Base-by-base conservation (phyloP, 2,888 invertebrate genomes). In the Phyllotreta striolata region DNA sequence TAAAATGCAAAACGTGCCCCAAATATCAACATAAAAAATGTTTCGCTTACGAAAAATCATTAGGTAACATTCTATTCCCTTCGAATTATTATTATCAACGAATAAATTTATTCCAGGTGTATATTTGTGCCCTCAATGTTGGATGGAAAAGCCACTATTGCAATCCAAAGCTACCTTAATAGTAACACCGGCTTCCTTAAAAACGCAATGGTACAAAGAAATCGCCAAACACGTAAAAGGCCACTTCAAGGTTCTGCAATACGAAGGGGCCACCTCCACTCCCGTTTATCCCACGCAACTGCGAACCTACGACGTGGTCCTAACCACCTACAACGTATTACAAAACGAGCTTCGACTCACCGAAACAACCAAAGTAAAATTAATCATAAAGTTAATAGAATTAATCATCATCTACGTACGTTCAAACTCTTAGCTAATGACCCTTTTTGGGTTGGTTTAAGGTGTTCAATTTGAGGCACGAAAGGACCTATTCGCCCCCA, bases 201-300 rank as follows among this genome's bases (percentile, higher is more conserved):
- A 85, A 70, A 81, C 84, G 67, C 92, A 93, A 77, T 93, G 93
- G 93, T 82, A 84, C 34, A 84, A 87, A 5, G 93, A 93, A 79
- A 87, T 91, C 59, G 76, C 80, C 38, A 87, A 85, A 67, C 91
- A 91, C 77, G 78, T 89, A 9, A 77, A 77, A 12, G 79, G 84
- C 46, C 79, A 80, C 38, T 74, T 88, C 0, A 83, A 80, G 60
- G 84, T 88, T n/a, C 74, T 87, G 4, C 75, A 84, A 10, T 89
- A 88, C 73, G 82, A 83, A 41, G 86, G 85, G 1, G 72, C 80
- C 1, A 67, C 73, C 34, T 70, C 71, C 34, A 84, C 84, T 14
- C 88, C 85, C 70, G 79, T 88, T 35, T 88, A 88, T 77, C 92
- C 92, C 0, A 79, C 79, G 6, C 81, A 84, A 44, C 79, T 93